Percentiles rank a stretch among this genome's conserved stretches.
These are phyloP conservation scores for Brienomyrus brachyistius DNA, from an alignment of 2,113 vertebrate species.

Conservation along the genomic window DNA sequence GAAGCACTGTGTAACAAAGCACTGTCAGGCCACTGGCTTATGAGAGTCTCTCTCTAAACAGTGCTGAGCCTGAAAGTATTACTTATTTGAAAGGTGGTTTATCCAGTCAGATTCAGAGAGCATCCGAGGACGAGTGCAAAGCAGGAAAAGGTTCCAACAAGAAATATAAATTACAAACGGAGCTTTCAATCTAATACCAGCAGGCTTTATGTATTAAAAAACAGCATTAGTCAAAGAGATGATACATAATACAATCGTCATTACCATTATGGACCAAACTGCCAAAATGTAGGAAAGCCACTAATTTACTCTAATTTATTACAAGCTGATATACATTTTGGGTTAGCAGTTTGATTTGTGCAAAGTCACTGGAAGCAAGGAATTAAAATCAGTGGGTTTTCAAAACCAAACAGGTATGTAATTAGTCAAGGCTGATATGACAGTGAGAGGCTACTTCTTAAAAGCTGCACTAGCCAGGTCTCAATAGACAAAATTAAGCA, in stretches of 20 bases:
- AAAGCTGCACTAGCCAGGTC: neutral
- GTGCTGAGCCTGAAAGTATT: neutral
- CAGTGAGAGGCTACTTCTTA: neutral
- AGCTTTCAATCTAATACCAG: neutral
- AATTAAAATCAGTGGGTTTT: neutral
- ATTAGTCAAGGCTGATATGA: neutral
- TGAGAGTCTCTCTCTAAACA: neutral
- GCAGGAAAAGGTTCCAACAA: neutral
- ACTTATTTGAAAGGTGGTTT: neutral
- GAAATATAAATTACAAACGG: neutral
- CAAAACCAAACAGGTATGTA: neutral
- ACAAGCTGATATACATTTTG: neutral
- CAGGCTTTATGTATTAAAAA: neutral
- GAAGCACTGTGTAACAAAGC: neutral
- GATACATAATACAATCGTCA: neutral
- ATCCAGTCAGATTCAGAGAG: neutral
- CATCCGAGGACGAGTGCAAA: neutral
- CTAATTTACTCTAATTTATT: neutral
- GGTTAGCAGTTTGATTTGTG: neutral
- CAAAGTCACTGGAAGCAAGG: neutral
- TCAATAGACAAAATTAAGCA: neutral
- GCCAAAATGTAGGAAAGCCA: neutral
- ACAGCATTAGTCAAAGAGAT: neutral
- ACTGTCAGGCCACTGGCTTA: constrained; percentile 1
- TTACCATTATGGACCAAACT: neutral